These are phyloP conservation scores for Cladopsammia gracilis DNA, from an alignment of 64 coral and sea anemone species.

Conservation along the genomic window DNA sequence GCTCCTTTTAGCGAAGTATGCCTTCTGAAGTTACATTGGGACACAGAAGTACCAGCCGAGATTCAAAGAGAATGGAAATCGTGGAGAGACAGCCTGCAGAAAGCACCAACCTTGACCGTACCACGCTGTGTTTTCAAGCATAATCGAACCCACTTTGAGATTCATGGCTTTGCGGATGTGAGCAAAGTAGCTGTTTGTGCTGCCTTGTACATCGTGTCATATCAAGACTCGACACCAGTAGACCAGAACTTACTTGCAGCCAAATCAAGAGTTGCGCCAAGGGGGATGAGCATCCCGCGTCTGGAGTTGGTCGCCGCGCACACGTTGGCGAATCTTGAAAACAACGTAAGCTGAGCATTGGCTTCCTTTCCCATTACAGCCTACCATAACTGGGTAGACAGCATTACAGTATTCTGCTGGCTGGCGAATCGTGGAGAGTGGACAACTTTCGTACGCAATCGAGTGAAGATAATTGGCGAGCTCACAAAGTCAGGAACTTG, in stretches of 20 bases:
- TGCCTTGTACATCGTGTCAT: conserved; percentile 38
- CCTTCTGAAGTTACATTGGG: conserved; percentile 51
- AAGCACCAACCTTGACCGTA: no score
- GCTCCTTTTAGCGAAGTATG: conserved; percentile 56
- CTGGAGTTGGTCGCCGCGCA: conserved; percentile 67
- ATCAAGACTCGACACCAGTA: conserved; percentile 32
- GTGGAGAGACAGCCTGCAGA: no score
- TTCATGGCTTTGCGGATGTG: conserved; percentile 75
- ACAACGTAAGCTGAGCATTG: conserved; percentile 39
- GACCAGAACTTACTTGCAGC: conserved; percentile 67
- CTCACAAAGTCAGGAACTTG: conserved; percentile 15
- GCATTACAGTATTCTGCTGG: conserved; percentile 65
- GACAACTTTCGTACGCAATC: conserved; percentile 51
- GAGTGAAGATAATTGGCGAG: conserved; percentile 45
- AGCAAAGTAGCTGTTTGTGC: conserved; percentile 54
- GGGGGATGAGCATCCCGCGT: conserved; percentile 51
- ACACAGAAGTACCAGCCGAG: conserved; percentile 25
- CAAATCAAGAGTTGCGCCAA: conserved; percentile 61
- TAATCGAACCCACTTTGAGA: not conserved
- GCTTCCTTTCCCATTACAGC: no score
- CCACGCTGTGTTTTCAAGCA: no score
- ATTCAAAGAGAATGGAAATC: no score
- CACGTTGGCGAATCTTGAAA: conserved; percentile 40
- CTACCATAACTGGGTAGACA: conserved; percentile 38
- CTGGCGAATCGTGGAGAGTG: conserved; percentile 44